Conservation (phyloP, 2,113 vertebrate genomes). For the Pangasianodon hypophthalmus region DNA sequence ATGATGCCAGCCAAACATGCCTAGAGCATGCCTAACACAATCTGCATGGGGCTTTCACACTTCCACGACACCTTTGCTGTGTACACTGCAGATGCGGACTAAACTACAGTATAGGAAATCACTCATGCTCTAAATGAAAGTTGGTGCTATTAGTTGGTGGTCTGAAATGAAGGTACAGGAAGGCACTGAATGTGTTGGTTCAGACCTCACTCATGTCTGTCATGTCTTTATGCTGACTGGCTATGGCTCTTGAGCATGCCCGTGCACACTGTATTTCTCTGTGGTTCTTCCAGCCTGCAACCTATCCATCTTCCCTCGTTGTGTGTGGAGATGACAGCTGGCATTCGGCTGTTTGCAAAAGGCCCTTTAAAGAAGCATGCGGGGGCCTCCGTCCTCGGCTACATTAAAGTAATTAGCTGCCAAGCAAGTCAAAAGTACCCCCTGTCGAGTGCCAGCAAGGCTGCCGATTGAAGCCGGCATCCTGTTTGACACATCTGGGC, state of each 20-base stretch:
- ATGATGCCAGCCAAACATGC: constrained; percentile 29
- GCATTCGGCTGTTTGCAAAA: constrained; percentile 88
- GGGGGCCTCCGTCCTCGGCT: constrained; percentile 82
- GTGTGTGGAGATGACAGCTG: constrained; percentile 88
- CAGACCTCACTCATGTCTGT: constrained; percentile 67
- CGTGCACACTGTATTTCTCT: constrained; percentile 66
- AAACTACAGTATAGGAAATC: neutral
- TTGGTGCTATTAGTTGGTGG: neutral
- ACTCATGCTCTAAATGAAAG: neutral
- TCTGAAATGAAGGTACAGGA: constrained; percentile 41
- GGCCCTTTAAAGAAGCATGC: constrained; percentile 82
- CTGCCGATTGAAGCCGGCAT: constrained; percentile 85
- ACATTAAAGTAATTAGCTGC: constrained; percentile 99
- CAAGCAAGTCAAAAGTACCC: constrained; percentile 88
- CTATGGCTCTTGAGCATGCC: constrained; percentile 60
- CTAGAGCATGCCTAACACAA: constrained; percentile 23
- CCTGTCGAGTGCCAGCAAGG: constrained; percentile 87
- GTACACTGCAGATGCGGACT: neutral
- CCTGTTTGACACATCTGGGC: constrained; percentile 99
- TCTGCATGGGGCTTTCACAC: constrained; percentile 25
- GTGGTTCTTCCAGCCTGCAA: constrained; percentile 67
- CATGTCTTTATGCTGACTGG: constrained; percentile 62
- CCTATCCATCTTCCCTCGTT: constrained; percentile 76
- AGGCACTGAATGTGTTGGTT: constrained; percentile 30
- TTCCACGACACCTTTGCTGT: constrained; percentile 7